Percentiles rank a stretch among this genome's conserved stretches.
These are phyloP conservation scores for Sinocyclocheilus rhinocerous DNA, from an alignment of 2,113 vertebrate genomes.

Conservation along the genomic window DNA sequence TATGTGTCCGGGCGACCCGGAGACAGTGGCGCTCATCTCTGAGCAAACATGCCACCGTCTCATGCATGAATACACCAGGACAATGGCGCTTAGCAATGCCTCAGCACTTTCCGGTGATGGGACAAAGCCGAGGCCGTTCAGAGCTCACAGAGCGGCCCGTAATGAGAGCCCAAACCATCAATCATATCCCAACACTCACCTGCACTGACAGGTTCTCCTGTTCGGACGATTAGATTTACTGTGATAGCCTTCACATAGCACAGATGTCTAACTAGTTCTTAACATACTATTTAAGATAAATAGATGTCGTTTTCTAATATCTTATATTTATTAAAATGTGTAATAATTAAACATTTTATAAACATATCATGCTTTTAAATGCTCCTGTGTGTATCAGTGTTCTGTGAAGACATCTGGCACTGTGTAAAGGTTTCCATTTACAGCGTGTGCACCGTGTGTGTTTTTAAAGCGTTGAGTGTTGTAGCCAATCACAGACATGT, in stretches of 20 bases:
- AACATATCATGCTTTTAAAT: not conserved
- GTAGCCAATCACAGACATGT: not conserved
- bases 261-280: not conserved
- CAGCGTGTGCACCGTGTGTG: not conserved
- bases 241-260: not conserved
- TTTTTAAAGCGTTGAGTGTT: not conserved
- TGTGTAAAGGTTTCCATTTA: not conserved
- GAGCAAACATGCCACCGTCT: constrained; percentile 16
- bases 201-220: not conserved
- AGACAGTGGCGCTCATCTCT: constrained; percentile 31
- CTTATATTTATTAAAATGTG: not conserved
- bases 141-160: constrained; percentile 3
- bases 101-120: constrained; percentile 32
- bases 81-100: constrained; percentile 42
- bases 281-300: not conserved
- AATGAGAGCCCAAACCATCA: not conserved
- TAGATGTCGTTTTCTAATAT: not conserved
- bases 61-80: constrained; percentile 27
- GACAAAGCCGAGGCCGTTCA: constrained; percentile 42
- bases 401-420: not conserved
- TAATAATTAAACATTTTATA: not conserved
- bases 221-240: not conserved
- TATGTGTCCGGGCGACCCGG: not conserved
- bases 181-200: constrained; percentile 3
- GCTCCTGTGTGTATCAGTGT: not conserved